Conservation (phyloP, 2,113 vertebrate genomes). For the Laticauda laticaudata region DNA sequence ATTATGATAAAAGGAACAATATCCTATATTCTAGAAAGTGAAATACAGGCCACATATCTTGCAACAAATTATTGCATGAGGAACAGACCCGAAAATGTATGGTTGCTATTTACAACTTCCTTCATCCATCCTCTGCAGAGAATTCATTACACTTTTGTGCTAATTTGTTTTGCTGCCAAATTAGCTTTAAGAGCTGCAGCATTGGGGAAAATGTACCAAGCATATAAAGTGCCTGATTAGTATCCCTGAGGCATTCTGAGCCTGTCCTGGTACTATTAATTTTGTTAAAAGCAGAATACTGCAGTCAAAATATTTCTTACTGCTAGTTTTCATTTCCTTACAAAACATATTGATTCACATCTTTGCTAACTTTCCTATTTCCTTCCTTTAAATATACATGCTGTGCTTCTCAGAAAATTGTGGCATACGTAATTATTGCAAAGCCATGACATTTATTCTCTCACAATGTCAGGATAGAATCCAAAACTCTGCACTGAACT, state of each 20-base stretch:
- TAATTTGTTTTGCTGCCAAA: conserved; percentile 22
- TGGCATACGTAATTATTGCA: conserved; percentile 27
- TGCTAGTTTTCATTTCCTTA: not conserved
- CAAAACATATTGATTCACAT: conserved; percentile 2
- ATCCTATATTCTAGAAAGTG: not conserved
- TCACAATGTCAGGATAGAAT: not conserved
- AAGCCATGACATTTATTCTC: conserved; percentile 22
- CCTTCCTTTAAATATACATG: not conserved
- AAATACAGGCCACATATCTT: not conserved
- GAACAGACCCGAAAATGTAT: conserved; percentile 9
- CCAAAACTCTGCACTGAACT: conserved; percentile 21
- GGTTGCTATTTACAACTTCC: not conserved
- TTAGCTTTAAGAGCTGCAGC: not conserved
- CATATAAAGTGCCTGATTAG: conserved; percentile 22
- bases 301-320: not conserved
- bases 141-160: not conserved
- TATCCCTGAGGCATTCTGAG: not conserved
- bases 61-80: not conserved
- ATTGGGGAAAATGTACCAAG: not conserved
- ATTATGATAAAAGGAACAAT: not conserved
- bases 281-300: not conserved
- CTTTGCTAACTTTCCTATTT: not conserved
- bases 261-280: accelerated
- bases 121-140: not conserved
- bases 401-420: not conserved